These are phyloP conservation scores for Yasuhikotakia modesta DNA, from an alignment of 2,797 vertebrate genomes.

Conservation along the genomic window DNA sequence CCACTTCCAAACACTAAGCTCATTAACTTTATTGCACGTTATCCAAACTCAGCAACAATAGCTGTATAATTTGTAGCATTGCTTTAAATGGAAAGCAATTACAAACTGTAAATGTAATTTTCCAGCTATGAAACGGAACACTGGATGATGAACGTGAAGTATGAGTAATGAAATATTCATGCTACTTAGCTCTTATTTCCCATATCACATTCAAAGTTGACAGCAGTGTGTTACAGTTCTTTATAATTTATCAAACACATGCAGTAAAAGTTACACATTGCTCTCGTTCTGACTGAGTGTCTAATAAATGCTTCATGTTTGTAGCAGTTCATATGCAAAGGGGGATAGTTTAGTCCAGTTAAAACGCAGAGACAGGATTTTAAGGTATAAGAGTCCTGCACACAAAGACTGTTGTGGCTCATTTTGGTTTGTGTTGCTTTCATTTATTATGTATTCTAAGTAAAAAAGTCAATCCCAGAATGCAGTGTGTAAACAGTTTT, in stretches of 20 bases:
- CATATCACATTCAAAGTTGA: conserved; percentile 34
- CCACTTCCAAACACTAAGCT: conserved; percentile 34
- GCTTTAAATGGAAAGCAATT: conserved; percentile 44
- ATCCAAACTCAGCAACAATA: conserved; percentile 29
- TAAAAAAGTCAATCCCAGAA: too few relatives aligned
- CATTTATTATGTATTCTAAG: too few relatives aligned
- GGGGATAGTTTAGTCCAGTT: not conserved
- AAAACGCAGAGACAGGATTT: not conserved
- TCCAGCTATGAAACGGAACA: conserved; percentile 30
- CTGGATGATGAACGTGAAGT: conserved; percentile 40
- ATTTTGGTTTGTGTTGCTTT: too few relatives aligned
- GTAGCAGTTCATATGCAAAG: not conserved
- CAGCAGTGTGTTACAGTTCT: conserved; percentile 16
- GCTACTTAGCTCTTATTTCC: conserved; percentile 43
- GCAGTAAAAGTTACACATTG: conserved; percentile 2
- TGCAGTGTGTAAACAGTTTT: too few relatives aligned
- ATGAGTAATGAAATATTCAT: conserved; percentile 39
- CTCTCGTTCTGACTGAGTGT: conserved; percentile 1
- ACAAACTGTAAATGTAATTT: conserved; percentile 42
- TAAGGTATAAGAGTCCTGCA: not conserved
- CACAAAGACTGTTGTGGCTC: not conserved
- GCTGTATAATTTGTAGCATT: conserved; percentile 31
- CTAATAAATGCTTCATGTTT: conserved; percentile 18
- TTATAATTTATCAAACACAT: conserved; percentile 30
- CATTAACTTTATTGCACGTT: conserved; percentile 29